Evolutionary conservation across 2,888 invertebrate genomes (phyloP).

Genomic region (Tetanocera ferruginea): DNA sequence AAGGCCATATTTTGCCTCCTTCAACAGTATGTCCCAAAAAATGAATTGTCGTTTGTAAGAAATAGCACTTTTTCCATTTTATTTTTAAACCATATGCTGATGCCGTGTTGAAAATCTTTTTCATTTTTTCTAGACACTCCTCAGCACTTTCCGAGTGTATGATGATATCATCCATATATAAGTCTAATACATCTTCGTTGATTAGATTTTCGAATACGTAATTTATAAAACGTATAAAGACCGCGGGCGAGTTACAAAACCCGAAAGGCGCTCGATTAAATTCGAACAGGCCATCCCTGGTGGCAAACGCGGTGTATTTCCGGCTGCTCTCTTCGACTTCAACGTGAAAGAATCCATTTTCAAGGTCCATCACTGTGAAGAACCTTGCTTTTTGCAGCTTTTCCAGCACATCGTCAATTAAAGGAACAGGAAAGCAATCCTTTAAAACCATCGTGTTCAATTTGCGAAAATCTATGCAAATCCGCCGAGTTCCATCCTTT

Average conservation of each 20-base stretch:
- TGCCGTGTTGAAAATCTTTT: background rate
- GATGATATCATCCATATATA: background rate
- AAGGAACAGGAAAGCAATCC: background rate
- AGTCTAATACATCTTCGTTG: background rate
- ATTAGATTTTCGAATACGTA: background rate
- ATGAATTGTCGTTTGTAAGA: background rate
- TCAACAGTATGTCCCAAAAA: no score
- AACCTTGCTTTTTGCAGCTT: background rate
- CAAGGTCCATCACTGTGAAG: background rate
- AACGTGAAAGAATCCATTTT: no score
- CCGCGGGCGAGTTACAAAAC: no score
- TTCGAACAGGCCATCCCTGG: conserved; percentile 32
- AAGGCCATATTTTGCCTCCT: no score
- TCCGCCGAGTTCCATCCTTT: background rate
- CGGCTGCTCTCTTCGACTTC: conserved; percentile 33
- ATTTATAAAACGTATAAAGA: background rate
- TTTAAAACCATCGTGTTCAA: background rate
- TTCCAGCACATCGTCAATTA: background rate
- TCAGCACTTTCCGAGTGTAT: background rate
- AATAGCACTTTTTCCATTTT: background rate
- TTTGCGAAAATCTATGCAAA: background rate
- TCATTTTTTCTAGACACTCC: background rate
- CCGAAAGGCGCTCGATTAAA: conserved; percentile 25
- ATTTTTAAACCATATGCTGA: background rate
- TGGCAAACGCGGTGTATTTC: conserved; percentile 34